A percentile compares a stretch with the other conserved stretches of the same genome.
Evolutionary conservation across 1,140 invertebrate species (phyloP).

Genomic region (Mycetomoellerius zeteki): DNA sequence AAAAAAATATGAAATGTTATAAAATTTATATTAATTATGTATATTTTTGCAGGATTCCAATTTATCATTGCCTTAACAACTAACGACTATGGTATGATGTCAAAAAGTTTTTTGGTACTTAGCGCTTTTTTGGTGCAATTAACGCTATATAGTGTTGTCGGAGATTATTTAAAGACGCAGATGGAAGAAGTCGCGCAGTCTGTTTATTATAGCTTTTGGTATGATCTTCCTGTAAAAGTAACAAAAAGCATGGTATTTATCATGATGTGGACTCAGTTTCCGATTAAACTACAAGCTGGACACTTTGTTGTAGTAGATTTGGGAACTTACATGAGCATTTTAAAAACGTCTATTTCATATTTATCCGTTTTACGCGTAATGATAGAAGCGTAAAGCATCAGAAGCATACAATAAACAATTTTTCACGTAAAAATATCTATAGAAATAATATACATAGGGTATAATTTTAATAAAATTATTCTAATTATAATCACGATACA

Average conservation of each 20-base stretch:
- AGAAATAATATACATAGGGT: not conserved
- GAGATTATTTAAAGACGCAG: constrained; percentile 63
- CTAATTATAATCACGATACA: no score
- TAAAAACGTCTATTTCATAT: constrained; percentile 66
- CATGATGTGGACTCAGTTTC: constrained; percentile 52
- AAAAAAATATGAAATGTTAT: not conserved
- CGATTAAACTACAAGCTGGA: constrained; percentile 45
- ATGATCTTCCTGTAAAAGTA: constrained; percentile 38
- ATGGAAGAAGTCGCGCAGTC: constrained; percentile 56
- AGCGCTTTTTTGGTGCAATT: constrained; percentile 44
- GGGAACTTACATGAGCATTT: constrained; percentile 63
- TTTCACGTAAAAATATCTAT: not conserved
- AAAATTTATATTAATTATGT: not conserved
- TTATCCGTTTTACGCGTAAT: constrained; percentile 65
- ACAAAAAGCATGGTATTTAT: constrained; percentile 49
- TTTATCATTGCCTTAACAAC: constrained; percentile 61
- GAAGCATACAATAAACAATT: not conserved
- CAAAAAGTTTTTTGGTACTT: constrained; percentile 52
- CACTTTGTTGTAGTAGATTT: constrained; percentile 56
- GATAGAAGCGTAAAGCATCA: constrained; percentile 38
- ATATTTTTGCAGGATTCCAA: constrained; percentile 57
- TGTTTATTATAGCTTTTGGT: constrained; percentile 47
- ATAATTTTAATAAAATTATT: no score
- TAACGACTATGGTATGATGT: constrained; percentile 18
- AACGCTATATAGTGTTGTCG: constrained; percentile 59